A percentile compares a stretch with the other conserved stretches of the same genome.
Evolutionary conservation across 2,797 vertebrate genomes (phyloP).

Genomic region (Dermochelys coriacea): DNA sequence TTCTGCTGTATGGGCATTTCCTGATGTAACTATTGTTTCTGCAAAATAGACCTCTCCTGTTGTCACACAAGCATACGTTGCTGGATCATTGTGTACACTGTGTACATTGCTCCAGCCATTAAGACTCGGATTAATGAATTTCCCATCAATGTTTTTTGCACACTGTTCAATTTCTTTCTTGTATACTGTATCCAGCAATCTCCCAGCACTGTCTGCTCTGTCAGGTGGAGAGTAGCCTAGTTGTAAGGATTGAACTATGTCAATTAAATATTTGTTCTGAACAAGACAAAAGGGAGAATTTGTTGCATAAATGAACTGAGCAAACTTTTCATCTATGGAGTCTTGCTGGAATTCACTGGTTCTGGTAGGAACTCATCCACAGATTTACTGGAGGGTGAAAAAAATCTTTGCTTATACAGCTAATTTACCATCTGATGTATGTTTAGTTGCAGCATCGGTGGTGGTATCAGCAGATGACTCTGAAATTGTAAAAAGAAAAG

Average conservation of each 20-base stretch:
- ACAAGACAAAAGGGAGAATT: neutral
- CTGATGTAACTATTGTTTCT: neutral
- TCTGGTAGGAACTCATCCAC: too few species aligned
- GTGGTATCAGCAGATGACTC: too few species aligned
- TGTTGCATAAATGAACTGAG: too few species aligned
- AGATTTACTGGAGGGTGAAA: too few species aligned
- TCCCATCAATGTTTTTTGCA: neutral
- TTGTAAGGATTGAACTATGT: neutral
- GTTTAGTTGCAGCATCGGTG: too few species aligned
- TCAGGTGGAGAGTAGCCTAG: neutral
- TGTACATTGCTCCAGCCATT: neutral
- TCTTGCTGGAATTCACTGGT: too few species aligned
- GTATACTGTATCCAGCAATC: neutral
- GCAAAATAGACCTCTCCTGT: neutral
- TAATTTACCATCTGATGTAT: too few species aligned
- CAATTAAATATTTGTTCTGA: neutral
- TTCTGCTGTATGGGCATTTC: neutral
- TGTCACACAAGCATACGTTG: neutral
- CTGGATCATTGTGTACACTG: neutral
- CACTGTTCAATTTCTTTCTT: neutral
- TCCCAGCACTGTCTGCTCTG: neutral
- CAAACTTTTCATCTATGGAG: too few species aligned
- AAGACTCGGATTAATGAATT: neutral
- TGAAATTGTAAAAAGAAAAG: too few species aligned
- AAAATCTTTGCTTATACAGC: too few species aligned